Evolutionary conservation across 2,888 invertebrate genomes (phyloP).

Genomic region (Phrixothrix hirtus): DNA sequence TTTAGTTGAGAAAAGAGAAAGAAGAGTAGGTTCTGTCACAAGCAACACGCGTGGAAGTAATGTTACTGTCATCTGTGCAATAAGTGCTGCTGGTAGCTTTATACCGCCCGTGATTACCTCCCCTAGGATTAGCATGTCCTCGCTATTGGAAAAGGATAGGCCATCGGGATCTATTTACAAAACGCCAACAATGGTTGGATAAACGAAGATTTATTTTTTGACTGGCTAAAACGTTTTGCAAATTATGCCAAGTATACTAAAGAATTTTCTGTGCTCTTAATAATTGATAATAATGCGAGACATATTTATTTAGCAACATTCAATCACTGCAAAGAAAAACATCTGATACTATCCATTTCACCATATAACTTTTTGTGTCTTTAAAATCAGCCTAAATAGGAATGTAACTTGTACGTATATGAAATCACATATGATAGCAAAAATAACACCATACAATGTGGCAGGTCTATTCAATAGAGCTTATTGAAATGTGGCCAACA

Average conservation of each 20-base stretch:
- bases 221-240: slow-evolving; percentile 37
- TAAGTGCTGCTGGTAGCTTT: too few species aligned
- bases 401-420: slow-evolving; percentile 20
- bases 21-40: slow-evolving; percentile 41
- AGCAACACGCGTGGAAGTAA: slow-evolving; percentile 41
- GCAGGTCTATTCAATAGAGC: slow-evolving; percentile 4
- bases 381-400: slow-evolving; percentile 20
- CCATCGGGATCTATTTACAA: slow-evolving; percentile 47
- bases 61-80: slow-evolving; percentile 34
- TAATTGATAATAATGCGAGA: slow-evolving; percentile 44
- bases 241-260: slow-evolving; percentile 33
- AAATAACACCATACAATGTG: slow-evolving; percentile 10
- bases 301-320: slow-evolving; percentile 36
- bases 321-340: slow-evolving; percentile 23
- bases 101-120: slow-evolving; percentile 58
- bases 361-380: slow-evolving; percentile 4
- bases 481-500: slow-evolving; percentile 1
- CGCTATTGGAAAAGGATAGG: slow-evolving; percentile 51
- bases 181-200: slow-evolving; percentile 38
- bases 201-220: slow-evolving; percentile 38
- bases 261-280: slow-evolving; percentile 39
- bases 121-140: slow-evolving; percentile 51
- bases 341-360: too few species aligned
- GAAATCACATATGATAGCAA: slow-evolving; percentile 10
- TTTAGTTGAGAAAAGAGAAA: slow-evolving; percentile 43